Evolutionary conservation across 2,113 vertebrate genomes (phyloP).

Genomic region (Orientallactaga bullata): DNA sequence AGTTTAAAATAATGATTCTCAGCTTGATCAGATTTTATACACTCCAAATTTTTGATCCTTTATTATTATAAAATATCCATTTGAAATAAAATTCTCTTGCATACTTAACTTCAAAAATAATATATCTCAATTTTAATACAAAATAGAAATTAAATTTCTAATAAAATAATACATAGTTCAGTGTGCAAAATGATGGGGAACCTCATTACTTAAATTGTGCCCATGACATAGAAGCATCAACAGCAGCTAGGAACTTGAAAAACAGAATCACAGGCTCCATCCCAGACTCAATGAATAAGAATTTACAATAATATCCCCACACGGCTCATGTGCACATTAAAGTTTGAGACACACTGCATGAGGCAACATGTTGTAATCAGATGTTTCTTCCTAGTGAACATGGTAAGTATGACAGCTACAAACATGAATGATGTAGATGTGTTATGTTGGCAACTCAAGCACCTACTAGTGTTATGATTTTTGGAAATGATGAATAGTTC

Average conservation of each 20-base stretch:
- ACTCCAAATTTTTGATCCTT: background rate
- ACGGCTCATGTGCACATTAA: background rate
- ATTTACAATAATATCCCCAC: background rate
- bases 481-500: slow-evolving; percentile 18
- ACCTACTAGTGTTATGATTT: background rate
- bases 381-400: background rate
- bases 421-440: background rate
- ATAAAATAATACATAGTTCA: slow-evolving; percentile 11
- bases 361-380: background rate
- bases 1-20: background rate
- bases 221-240: background rate
- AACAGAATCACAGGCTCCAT: background rate
- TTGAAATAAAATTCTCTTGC: background rate
- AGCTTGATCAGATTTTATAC: background rate
- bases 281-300: background rate
- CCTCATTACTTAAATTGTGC: background rate
- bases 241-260: background rate
- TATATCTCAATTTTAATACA: background rate
- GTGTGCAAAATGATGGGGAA: background rate
- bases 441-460: background rate
- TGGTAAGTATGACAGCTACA: background rate
- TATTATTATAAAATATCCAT: slow-evolving; percentile 23
- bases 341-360: background rate
- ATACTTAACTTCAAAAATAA: background rate
- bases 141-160: background rate